These are phyloP conservation scores for Acinonyx jubatus DNA, from an alignment of 2,113 vertebrate species.

Conservation along the genomic window DNA sequence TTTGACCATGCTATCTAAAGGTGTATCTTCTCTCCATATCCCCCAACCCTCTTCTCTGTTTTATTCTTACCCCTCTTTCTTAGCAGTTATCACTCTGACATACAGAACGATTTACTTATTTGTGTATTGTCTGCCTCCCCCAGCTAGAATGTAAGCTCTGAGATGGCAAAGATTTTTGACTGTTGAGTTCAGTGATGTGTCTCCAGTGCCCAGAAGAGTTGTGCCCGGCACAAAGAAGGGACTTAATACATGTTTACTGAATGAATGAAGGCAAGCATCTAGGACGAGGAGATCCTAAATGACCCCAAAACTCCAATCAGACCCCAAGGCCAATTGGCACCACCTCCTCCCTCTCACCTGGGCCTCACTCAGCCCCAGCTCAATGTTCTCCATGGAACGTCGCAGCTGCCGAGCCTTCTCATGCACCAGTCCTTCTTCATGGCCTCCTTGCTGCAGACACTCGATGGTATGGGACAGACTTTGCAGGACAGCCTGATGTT, in stretches of 20 bases:
- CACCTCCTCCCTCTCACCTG: constrained; percentile 88
- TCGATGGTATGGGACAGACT: constrained; percentile 98
- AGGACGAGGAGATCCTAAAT: background rate
- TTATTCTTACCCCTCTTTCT: constrained; percentile 11
- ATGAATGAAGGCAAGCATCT: background rate
- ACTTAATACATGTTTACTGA: background rate
- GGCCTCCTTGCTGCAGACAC: constrained; percentile 96
- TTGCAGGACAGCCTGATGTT: constrained; percentile 98
- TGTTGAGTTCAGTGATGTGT: background rate
- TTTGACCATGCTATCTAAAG: background rate
- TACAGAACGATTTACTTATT: constrained; percentile 6
- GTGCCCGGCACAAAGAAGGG: background rate
- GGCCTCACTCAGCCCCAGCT: constrained; percentile 96
- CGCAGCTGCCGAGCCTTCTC: constrained; percentile 97
- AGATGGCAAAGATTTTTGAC: background rate
- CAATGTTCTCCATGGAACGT: constrained; percentile 98
- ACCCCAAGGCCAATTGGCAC: background rate
- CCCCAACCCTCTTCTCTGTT: background rate
- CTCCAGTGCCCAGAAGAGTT: background rate
- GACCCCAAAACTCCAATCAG: background rate
- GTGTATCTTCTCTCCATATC: background rate
- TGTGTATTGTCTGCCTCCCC: background rate
- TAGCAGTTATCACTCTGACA: background rate
- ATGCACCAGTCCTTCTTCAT: constrained; percentile 97
- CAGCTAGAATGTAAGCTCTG: background rate